Evolutionary conservation across 2,113 vertebrate genomes (phyloP).

Genomic region (Mirza zaza): DNA sequence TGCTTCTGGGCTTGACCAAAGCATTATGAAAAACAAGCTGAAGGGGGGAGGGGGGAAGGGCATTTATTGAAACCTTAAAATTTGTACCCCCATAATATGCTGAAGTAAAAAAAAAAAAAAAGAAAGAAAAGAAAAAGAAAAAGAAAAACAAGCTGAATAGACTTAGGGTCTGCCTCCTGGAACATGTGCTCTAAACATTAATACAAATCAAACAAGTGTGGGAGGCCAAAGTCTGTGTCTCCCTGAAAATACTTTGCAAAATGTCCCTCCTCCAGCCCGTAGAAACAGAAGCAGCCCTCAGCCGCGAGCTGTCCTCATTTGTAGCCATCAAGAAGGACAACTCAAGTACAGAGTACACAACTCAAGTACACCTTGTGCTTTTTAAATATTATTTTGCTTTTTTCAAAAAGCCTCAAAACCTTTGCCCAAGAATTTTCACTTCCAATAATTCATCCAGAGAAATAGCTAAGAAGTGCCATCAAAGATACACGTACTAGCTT

Average conservation of each 20-base stretch:
- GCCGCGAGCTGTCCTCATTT: background rate
- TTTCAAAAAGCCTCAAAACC: background rate
- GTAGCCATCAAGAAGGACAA: background rate
- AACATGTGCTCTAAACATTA: background rate
- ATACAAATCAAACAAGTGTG: background rate
- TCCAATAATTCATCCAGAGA: background rate
- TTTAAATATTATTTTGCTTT: constrained; percentile 30
- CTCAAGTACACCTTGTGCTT: background rate
- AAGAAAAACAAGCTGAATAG: background rate
- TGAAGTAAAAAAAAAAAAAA: too few species aligned
- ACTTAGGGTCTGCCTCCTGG: background rate
- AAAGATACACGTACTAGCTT: background rate
- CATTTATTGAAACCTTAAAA: too few species aligned
- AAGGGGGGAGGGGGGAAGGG: too few species aligned
- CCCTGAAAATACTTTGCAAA: background rate
- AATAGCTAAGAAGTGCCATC: background rate
- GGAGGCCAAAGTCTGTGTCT: background rate
- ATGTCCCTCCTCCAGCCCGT: background rate
- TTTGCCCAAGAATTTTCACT: background rate
- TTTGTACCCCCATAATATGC: too few species aligned
- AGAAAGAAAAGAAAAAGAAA: too few species aligned
- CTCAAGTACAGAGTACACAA: background rate
- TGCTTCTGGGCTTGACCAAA: background rate
- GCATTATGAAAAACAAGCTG: background rate
- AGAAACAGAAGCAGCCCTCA: background rate